Base-by-base conservation (phyloP, 2,888 invertebrate species). In the Cheilosia pagana region DNA sequence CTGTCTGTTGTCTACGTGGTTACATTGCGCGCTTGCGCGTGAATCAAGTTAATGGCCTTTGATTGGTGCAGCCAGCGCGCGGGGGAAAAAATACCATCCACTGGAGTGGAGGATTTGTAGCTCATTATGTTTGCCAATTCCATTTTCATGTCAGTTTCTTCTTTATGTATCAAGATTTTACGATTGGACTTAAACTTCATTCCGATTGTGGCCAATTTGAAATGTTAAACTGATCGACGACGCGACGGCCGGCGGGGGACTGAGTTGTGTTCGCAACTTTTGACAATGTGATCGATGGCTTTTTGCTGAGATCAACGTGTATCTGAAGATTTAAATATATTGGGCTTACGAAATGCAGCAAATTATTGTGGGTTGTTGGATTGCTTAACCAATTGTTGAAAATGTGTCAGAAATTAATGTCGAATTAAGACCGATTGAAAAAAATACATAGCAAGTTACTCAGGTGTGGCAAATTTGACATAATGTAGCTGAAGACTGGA, bases 151-250 rank as follows among this genome's bases (percentile, higher is more conserved):
- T 62, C 23, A 60, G 82, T 68, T 72, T 68, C 62, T 72, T 72
- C 52, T 62, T 52, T 65, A 65, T 60, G 63, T 48, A 68, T 65
- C 53, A 67, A 74, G 78, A 83, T 83, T 57, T 63, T 74, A 6
- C 50, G 83, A 83, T 83, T 83, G 83, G 79, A 70, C 83, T 83
- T 79, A 74, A 83, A 79, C 83, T 79, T 83, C 59, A 59, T 79
- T 74, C 59, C 78, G 41, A 75, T 35, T 74, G 68, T 28, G 59
- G 74, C 50, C 4, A 63, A 35, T 74, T 74, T 57, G 0, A 79
- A 83, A 79, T 78, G 74, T 57, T 78, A 74, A 63, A 53, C 52
- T 19, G 39, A 23, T 55, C n/a, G 16, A 41, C n/a, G n/a, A n/a
- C n/a, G n/a, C n/a, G n/a, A n/a, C 12, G n/a, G 7, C 1, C 2